Conservation (phyloP, 2,888 invertebrate species). For the Corbicula japonica region DNA sequence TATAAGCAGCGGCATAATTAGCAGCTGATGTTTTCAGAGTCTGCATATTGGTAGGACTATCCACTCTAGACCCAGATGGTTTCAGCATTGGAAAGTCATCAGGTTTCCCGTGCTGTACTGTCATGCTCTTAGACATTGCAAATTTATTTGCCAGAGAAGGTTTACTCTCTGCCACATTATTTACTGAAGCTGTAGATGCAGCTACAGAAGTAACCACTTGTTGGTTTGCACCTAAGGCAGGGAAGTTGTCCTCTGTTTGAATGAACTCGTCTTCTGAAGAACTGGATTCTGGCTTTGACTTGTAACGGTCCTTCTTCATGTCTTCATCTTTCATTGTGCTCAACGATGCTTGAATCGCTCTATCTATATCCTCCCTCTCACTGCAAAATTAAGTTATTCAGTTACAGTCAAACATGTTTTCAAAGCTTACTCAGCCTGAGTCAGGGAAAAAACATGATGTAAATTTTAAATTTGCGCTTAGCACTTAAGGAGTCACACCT, state of each 20-base stretch:
- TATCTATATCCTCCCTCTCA: conserved; percentile 73
- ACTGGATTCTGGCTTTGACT: conserved; percentile 19
- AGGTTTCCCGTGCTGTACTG: conserved; percentile 78
- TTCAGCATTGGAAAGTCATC: conserved; percentile 75
- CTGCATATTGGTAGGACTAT: conserved; percentile 16
- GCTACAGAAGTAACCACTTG: conserved; percentile 23
- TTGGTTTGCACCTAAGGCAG: conserved; percentile 46
- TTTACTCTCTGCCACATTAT: conserved; percentile 8
- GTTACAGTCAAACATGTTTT: no score
- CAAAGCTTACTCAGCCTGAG: not conserved
- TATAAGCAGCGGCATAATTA: conserved; percentile 17
- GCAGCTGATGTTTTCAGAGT: conserved; percentile 4
- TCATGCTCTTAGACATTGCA: conserved; percentile 82
- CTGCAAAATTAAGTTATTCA: conserved; percentile 47
- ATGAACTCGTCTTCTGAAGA: conserved; percentile 37
- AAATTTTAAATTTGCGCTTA: no score
- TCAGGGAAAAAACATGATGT: not conserved
- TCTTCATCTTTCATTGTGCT: conserved; percentile 69
- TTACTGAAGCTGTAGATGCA: conserved; percentile 26
- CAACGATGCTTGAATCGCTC: conserved; percentile 77
- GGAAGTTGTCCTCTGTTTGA: conserved; percentile 65
- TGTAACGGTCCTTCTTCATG: conserved; percentile 53
- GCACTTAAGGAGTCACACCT: no score
- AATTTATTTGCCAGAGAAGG: conserved; percentile 80
- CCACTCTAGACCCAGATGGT: conserved; percentile 18